These are phyloP conservation scores for Cyanoderma ruficeps DNA, from an alignment of 2,113 vertebrate species.

Conservation along the genomic window DNA sequence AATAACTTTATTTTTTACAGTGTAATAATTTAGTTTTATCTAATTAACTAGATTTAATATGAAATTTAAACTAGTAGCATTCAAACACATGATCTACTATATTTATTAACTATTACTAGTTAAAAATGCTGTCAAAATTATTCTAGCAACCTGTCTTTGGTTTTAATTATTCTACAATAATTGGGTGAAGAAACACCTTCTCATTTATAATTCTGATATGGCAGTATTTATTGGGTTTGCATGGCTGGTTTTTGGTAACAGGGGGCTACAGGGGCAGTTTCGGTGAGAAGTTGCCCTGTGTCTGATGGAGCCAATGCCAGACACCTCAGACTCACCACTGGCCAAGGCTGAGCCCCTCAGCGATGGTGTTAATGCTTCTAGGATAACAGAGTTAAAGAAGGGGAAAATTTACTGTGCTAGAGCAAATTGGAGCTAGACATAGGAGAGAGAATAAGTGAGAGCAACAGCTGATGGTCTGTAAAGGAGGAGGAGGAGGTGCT, in stretches of 20 bases:
- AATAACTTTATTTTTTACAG: not conserved
- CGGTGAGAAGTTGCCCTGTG: not conserved
- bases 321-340: not conserved
- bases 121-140: not conserved
- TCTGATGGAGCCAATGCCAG: not conserved
- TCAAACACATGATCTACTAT: not conserved
- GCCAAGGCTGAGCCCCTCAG: not conserved
- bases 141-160: not conserved
- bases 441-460: not conserved
- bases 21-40: not conserved
- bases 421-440: not conserved
- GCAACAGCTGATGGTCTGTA: not conserved
- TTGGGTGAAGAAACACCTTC: not conserved
- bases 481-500: not conserved
- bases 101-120: not conserved
- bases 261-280: not conserved
- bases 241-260: not conserved
- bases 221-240: not conserved
- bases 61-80: not conserved
- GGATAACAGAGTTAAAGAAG: not conserved
- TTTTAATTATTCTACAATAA: not conserved
- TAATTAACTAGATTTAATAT: not conserved
- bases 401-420: not conserved
- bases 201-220: slow-evolving; percentile 14
- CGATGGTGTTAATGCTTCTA: rapidly evolving